Evolutionary conservation across 2,888 invertebrate species (phyloP).

Genomic region (Ectemnius continuus): DNA sequence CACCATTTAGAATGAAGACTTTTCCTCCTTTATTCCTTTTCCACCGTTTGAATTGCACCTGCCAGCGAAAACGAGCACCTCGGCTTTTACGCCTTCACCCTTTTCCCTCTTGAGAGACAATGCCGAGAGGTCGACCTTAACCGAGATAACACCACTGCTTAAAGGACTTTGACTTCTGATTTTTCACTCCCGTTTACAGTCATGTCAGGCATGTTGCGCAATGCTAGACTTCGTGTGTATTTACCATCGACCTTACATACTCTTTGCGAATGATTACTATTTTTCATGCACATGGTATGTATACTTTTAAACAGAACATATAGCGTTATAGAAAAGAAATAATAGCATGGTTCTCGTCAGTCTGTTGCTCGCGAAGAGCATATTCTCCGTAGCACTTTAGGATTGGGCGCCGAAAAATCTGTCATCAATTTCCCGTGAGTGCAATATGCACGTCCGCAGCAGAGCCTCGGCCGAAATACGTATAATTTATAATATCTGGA

Average conservation of each 20-base stretch:
- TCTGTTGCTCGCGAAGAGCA: not conserved
- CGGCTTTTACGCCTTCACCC: not conserved
- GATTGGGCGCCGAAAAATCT: not conserved
- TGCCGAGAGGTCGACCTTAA: slow-evolving; percentile 43
- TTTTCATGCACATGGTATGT: not conserved
- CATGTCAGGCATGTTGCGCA: slow-evolving; percentile 5
- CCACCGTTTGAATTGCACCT: slow-evolving; percentile 34
- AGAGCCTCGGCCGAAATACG: not conserved
- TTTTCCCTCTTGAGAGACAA: slow-evolving; percentile 23
- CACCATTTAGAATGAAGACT: slow-evolving; percentile 51
- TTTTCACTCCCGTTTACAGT: slow-evolving; percentile 22
- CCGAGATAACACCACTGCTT: slow-evolving; percentile 36
- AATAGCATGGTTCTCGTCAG: too few species aligned
- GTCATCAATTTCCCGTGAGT: not conserved
- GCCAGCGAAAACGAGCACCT: slow-evolving; percentile 6
- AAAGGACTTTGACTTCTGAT: slow-evolving; percentile 55
- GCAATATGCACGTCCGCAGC: not conserved
- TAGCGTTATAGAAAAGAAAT: too few species aligned
- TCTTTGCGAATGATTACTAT: slow-evolving; percentile 18
- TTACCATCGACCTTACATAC: slow-evolving; percentile 28
- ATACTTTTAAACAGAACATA: too few species aligned
- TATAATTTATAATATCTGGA: slow-evolving; percentile 5
- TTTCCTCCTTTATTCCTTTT: slow-evolving; percentile 48
- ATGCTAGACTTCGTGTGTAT: slow-evolving; percentile 9
- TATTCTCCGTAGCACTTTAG: not conserved